Percentiles rank a stretch among this genome's conserved stretches.
phyloP scores from a whole-genome alignment of 2,888 invertebrate genomes.

The Lampropteryx suffumata region DNA sequence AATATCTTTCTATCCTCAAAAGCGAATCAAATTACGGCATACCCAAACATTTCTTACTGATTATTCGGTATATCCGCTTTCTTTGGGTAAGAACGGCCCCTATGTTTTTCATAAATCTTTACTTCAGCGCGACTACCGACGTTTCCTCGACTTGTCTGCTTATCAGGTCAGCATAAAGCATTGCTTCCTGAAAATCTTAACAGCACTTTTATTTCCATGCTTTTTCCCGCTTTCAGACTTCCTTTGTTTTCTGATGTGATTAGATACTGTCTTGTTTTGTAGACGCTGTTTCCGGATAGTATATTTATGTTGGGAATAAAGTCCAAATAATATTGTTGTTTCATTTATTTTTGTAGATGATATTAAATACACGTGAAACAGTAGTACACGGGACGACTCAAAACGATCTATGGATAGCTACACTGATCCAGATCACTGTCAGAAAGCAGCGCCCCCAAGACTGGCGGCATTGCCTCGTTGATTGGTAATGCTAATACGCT shows the following conservation, averaged over 20 bases:
- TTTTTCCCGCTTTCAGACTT: slow-evolving; percentile 43
- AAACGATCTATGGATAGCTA: too few relatives aligned
- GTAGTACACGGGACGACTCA: too few relatives aligned
- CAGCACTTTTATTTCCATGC: slow-evolving; percentile 53
- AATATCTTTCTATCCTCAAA: slow-evolving; percentile 9
- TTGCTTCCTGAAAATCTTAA: slow-evolving; percentile 67
- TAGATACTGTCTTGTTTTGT: slow-evolving; percentile 50
- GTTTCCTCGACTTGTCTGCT: slow-evolving; percentile 74
- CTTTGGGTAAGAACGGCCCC: slow-evolving; percentile 45
- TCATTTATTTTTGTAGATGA: too few relatives aligned
- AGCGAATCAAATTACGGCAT: slow-evolving; percentile 56
- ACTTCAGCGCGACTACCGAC: slow-evolving; percentile 52
- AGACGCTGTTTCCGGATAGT: slow-evolving; percentile 37
- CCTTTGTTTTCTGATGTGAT: slow-evolving; percentile 43
- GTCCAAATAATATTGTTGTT: too few relatives aligned
- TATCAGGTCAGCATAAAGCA: slow-evolving; percentile 69
- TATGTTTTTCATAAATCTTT: slow-evolving; percentile 65
- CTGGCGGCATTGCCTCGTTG: too few relatives aligned
- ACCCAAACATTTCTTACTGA: slow-evolving; percentile 53
- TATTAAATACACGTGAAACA: too few relatives aligned
- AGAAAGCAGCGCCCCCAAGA: too few relatives aligned
- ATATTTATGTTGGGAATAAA: slow-evolving; percentile 3
- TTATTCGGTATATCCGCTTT: slow-evolving; percentile 43
- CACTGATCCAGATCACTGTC: too few relatives aligned
- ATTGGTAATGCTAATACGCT: too few relatives aligned